phyloP scores from a whole-genome alignment of 2,113 vertebrate genomes.

The Micromys minutus region DNA sequence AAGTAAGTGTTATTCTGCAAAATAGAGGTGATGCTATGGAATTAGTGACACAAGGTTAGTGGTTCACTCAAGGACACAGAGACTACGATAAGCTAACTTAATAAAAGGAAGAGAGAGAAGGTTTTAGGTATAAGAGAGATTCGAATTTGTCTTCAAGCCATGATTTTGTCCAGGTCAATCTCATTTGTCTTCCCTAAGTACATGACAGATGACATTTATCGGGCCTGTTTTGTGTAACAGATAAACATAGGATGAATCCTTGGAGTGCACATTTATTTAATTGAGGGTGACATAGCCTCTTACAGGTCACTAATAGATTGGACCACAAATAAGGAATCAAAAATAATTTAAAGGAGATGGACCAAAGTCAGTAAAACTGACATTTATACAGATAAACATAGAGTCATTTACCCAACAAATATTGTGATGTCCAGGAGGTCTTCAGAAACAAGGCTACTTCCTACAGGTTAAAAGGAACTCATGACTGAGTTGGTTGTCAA shows the following conservation, averaged over 20 bases:
- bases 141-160: background rate
- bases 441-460: background rate
- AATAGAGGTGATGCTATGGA: background rate
- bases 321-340: conserved; percentile 55
- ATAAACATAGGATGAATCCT: conserved; percentile 27
- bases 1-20: background rate
- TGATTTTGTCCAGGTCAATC: background rate
- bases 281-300: conserved; percentile 32
- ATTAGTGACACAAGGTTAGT: background rate
- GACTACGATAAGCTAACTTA: background rate
- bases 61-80: background rate
- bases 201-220: conserved; percentile 32
- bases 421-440: background rate
- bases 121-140: background rate
- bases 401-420: conserved; percentile 43
- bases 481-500: background rate
- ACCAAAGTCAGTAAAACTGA: conserved; percentile 32
- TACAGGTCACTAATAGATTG: conserved; percentile 57
- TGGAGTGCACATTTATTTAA: conserved; percentile 47
- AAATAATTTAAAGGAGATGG: conserved; percentile 48
- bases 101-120: no score
- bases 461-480: background rate
- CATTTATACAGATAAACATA: conserved; percentile 50
- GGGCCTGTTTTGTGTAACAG: background rate
- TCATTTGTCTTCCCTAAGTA: conserved; percentile 39